Conservation (phyloP, 1,140 invertebrate genomes). For the Lordiphosa stackelbergi region DNA sequence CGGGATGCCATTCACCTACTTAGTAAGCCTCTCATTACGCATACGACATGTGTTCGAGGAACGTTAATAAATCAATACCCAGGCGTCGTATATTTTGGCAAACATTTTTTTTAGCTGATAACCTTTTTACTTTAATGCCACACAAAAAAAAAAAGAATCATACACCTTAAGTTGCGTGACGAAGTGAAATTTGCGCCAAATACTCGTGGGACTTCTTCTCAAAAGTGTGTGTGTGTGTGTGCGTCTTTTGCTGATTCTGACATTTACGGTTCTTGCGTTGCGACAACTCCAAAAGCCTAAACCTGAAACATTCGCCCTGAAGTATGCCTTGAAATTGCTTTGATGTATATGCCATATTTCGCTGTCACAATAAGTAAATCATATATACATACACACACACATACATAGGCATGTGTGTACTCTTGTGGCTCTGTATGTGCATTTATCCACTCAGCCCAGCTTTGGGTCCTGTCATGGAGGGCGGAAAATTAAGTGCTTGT, state of each 20-base stretch:
- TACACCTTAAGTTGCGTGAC: slow-evolving; percentile 65
- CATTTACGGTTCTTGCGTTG: slow-evolving; percentile 51
- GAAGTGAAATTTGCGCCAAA: slow-evolving; percentile 73
- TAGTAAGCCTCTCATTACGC: slow-evolving; percentile 39
- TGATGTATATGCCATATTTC: slow-evolving; percentile 57
- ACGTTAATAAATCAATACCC: slow-evolving; percentile 72
- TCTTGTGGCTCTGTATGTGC: slow-evolving; percentile 5
- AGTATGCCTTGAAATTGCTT: slow-evolving; percentile 66
- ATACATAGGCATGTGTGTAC: slow-evolving; percentile 7
- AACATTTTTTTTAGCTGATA: slow-evolving; percentile 66
- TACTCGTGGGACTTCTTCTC: slow-evolving; percentile 51
- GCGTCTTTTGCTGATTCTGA: slow-evolving; percentile 36
- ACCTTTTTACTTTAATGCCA: slow-evolving; percentile 70
- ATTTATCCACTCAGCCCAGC: slow-evolving; percentile 31
- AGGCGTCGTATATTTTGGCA: slow-evolving; percentile 62
- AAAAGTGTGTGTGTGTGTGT: slow-evolving; percentile 3
- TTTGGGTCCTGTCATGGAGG: slow-evolving; percentile 6
- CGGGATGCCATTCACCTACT: neutral
- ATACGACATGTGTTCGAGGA: slow-evolving; percentile 51
- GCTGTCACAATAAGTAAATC: slow-evolving; percentile 37
- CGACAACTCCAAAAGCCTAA: slow-evolving; percentile 43
- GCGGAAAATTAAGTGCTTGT: slow-evolving; percentile 14
- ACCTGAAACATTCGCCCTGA: slow-evolving; percentile 42
- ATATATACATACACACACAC: slow-evolving; percentile 2
- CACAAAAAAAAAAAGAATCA: slow-evolving; percentile 2